These are phyloP conservation scores for Ifrita kowaldi DNA, from an alignment of 2,113 vertebrate genomes.

Conservation along the genomic window DNA sequence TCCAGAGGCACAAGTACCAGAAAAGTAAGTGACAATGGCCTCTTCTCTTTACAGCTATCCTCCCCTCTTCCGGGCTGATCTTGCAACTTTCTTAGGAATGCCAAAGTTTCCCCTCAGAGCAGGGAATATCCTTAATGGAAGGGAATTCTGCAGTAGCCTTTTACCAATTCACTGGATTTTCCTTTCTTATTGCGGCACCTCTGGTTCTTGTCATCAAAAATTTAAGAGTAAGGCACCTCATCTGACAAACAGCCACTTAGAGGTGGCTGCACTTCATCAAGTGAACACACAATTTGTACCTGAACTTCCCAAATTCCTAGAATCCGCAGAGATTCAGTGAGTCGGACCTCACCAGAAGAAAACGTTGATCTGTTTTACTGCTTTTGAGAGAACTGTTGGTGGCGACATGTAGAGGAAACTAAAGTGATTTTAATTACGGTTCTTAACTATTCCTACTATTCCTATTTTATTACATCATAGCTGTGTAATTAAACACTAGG, in stretches of 20 bases:
- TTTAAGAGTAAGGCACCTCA: not conserved
- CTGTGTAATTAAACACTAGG: not conserved
- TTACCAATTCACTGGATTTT: not conserved
- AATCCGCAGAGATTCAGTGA: not conserved
- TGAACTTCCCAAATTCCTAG: not conserved
- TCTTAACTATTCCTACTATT: too few species aligned
- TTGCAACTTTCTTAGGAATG: not conserved
- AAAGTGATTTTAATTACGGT: not conserved
- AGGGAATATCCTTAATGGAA: not conserved
- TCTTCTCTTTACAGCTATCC: not conserved
- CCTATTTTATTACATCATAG: too few species aligned
- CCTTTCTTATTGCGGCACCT: not conserved
- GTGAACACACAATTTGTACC: not conserved
- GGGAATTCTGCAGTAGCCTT: not conserved
- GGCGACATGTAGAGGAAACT: not conserved
- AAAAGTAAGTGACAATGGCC: constrained; percentile 37
- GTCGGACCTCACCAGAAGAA: not conserved
- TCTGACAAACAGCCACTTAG: not conserved
- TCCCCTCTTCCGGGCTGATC: not conserved
- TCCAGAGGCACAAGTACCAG: not conserved
- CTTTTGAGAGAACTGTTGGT: not conserved
- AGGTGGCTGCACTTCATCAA: not conserved
- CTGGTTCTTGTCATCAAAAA: not conserved
- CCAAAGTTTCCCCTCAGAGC: not conserved
- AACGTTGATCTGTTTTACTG: not conserved